phyloP scores from a whole-genome alignment of 2,888 invertebrate species.

The Crocallis elinguaria region DNA sequence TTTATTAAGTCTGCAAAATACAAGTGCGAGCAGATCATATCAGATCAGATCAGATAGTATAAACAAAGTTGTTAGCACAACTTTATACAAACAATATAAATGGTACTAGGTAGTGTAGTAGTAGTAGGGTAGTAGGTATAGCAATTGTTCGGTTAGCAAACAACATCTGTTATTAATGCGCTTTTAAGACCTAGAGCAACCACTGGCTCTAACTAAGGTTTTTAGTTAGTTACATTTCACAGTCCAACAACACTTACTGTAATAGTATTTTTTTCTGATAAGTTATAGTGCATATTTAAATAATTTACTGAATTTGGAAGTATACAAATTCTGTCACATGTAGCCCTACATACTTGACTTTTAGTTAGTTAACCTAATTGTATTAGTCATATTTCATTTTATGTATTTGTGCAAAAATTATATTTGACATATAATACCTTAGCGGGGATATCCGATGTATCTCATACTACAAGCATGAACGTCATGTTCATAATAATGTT shows the following conservation, averaged over 20 bases:
- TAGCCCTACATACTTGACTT: too few species aligned
- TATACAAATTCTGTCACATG: too few species aligned
- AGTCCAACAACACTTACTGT: too few species aligned
- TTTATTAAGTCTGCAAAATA: too few species aligned
- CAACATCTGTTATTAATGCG: constrained; percentile 15
- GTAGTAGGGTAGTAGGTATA: not conserved
- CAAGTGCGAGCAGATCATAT: too few species aligned
- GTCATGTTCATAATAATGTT: constrained; percentile 45
- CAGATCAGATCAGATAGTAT: too few species aligned
- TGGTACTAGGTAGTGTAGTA: not conserved
- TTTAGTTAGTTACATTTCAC: too few species aligned
- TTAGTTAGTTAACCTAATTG: too few species aligned
- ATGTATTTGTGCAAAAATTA: not conserved
- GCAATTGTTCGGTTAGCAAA: constrained; percentile 5
- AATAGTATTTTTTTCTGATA: too few species aligned
- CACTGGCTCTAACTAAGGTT: not conserved
- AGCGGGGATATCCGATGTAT: not conserved
- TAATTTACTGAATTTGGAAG: too few species aligned
- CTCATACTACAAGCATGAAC: constrained; percentile 21
- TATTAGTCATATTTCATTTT: too few species aligned
- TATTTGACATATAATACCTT: not conserved
- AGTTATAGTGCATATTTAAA: too few species aligned
- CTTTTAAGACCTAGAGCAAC: not conserved
- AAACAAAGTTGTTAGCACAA: not conserved
- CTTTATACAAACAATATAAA: not conserved